Base-by-base conservation (phyloP, 2,797 vertebrate species). In the Orestias chungarensis region DNA sequence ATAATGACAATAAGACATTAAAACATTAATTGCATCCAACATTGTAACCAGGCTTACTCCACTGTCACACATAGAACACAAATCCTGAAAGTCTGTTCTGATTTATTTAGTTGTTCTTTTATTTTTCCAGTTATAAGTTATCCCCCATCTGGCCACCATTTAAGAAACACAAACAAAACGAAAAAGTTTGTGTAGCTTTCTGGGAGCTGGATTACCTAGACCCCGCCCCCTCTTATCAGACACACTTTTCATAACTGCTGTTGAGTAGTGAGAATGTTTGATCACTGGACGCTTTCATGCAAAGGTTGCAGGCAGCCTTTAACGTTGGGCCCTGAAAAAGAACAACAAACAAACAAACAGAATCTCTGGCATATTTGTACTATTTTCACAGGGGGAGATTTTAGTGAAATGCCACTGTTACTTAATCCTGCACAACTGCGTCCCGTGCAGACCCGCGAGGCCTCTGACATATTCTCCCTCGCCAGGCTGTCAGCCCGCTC, bases 331-430 rank as follows among this genome's bases (percentile, higher is more conserved):
- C 38, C 47, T 25, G 42, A 71, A 35, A 79, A n/a, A n/a, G n/a
- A n/a, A n/a, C n/a, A n/a, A n/a, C n/a, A n/a, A n/a, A n/a, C n/a
- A n/a, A 82, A 79, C 82, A 66, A 84, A 78, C 66, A 66, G 66
- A 62, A 72, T 80, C 23, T 47, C 68, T 69, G 50, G 38, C 44
- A 69, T 71, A 75, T 75, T 66, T n/a, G n/a, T n/a, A n/a, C n/a
- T n/a, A 65, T 20, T 69, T 33, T 65, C 42, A 68, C 67, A 76
- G 78, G 72, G 71, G 69, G 79, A 44, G 67, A 70, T 61, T 79
- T 64, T 81, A 82, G 86, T 83, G 73, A 81, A 88, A 88, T 84
- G 76, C 50, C 40, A 66, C 76, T 83, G 73, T 86, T 78, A 73
- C 74, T 71, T 54, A 50, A 67, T 69, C 62, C 70, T 71, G 72